These are phyloP conservation scores for Serilophus lunatus DNA, from an alignment of 2,113 vertebrate species.

Conservation along the genomic window DNA sequence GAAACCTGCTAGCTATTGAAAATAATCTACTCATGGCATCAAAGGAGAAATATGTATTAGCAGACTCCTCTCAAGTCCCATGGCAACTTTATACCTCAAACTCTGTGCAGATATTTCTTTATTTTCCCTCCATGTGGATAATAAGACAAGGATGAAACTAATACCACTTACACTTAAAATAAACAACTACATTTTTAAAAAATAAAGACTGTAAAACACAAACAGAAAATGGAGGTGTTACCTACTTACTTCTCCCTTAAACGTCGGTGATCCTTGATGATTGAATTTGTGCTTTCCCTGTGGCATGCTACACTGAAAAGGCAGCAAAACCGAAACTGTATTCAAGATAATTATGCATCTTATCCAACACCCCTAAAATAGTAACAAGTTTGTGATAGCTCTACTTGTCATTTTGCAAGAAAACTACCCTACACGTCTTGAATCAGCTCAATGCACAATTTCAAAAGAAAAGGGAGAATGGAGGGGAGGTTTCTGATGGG, in stretches of 20 bases:
- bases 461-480: not conserved
- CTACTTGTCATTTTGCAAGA: not conserved
- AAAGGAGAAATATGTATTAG: not conserved
- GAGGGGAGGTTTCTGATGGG: not conserved
- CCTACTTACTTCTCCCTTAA: not conserved
- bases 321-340: slow-evolving; percentile 5
- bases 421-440: not conserved
- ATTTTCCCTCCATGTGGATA: not conserved
- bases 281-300: not conserved
- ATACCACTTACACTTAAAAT: not conserved
- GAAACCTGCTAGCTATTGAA: not conserved
- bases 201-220: not conserved
- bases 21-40: not conserved
- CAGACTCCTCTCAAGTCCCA: not conserved
- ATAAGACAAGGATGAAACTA: not conserved
- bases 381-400: not conserved
- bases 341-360: not conserved
- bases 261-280: not conserved
- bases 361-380: not conserved
- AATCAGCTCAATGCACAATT: not conserved
- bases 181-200: not conserved
- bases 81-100: not conserved
- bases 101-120: not conserved
- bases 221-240: not conserved
- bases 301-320: not conserved